phyloP scores from a whole-genome alignment of 30 jellyfish, hydroid and myxozoan species.

The Mastigias papua region DNA sequence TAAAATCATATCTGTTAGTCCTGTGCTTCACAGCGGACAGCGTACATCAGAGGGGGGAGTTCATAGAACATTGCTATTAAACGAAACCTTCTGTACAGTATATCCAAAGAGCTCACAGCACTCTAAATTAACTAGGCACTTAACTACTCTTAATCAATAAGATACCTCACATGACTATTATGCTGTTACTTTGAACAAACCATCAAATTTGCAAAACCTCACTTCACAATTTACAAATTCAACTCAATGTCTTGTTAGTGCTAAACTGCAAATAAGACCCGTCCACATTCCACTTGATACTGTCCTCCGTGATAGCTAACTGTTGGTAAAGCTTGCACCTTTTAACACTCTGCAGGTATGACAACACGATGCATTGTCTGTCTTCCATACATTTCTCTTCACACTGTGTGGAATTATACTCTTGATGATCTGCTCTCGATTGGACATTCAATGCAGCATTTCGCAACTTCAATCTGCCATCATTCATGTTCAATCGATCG shows the following conservation, averaged over 20 bases:
- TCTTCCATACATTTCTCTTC: slow-evolving; percentile 20
- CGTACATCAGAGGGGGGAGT: too few relatives aligned
- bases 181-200: too few relatives aligned
- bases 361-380: slow-evolving; percentile 19
- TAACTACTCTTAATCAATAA: too few relatives aligned
- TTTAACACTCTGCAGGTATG: background rate
- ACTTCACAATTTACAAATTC: too few relatives aligned
- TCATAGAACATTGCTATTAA: too few relatives aligned
- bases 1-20: too few relatives aligned
- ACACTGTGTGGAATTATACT: background rate
- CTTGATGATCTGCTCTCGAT: background rate
- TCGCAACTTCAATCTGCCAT: background rate
- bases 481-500: slow-evolving; percentile 19
- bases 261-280: background rate
- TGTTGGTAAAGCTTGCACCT: slow-evolving; percentile 25
- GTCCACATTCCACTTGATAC: background rate
- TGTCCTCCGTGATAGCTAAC: slow-evolving; percentile 17
- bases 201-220: too few relatives aligned
- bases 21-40: too few relatives aligned
- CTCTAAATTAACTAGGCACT: too few relatives aligned
- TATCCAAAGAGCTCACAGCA: too few relatives aligned
- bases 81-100: too few relatives aligned
- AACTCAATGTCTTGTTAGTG: slow-evolving; percentile 26
- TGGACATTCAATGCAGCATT: background rate
- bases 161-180: too few relatives aligned